Base-by-base conservation (phyloP, 2,888 invertebrate genomes). In the Ectemnius cavifrons region DNA sequence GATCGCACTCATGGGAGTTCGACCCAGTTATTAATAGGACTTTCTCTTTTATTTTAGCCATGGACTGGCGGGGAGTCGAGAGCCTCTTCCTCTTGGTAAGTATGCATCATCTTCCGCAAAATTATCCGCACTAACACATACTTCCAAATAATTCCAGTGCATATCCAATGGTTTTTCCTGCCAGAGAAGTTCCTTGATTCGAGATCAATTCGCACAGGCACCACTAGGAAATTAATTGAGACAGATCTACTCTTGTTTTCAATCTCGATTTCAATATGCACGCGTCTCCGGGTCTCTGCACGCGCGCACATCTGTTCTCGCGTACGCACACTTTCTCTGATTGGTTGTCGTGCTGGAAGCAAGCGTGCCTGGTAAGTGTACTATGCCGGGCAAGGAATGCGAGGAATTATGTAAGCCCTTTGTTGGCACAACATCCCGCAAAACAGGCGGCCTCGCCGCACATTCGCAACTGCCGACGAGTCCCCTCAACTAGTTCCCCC, bases 11-110 rank as follows among this genome's bases (percentile, higher is more conserved):
- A 72, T 75, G 73, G 68, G 59, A 78, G 74, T 84, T 83, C 84
- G 85, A 88, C 85, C 85, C 78, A 86, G 82, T 88, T 90, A 89
- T 89, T 89, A 89, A 90, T 89, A 75, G 87, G 83, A 88, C 86
- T 89, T 89, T 90, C 87, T 90, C 86, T 89, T 89, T 88, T 87
- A 85, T 90, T 90, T 87, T 85, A 90, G 90, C 85, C 88, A 90
- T 90, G 90, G 89, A 89, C 85, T 89, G 89, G 88, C 87, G 86
- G 85, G 85, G 85, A 80, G 79, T 81, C 78, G 82, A 82, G 72
- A 76, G 87, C 82, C 81, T 83, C 79, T 87, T 89, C 83, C 84
- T 89, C 69, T 80, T 86, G 89, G 90, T 90, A 73, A 90, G 90
- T 89, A 78, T 57, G 63, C 13, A 46, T 8, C 52, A 52, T 11